Percentiles rank a stretch among this genome's conserved stretches.
Conservation (phyloP, 2,888 invertebrate genomes). For the Euplexia lucipara region DNA sequence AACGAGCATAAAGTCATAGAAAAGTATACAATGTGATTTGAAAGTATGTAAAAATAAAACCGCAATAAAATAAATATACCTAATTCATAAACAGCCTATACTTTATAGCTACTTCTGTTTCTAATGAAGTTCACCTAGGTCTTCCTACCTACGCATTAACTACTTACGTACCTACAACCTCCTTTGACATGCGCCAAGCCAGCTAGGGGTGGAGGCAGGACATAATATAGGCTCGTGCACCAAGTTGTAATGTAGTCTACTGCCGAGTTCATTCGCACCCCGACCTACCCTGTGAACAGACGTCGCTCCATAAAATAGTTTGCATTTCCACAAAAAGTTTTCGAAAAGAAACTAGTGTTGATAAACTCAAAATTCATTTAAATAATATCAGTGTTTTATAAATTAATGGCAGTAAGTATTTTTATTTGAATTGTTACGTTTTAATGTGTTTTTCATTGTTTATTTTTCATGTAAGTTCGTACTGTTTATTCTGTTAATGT, state of each 20-base stretch:
- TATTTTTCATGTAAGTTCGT: background rate
- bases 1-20: background rate
- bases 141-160: conserved; percentile 61
- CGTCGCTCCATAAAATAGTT: conserved; percentile 64
- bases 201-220: conserved; percentile 74
- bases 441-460: background rate
- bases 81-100: conserved; percentile 32
- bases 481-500: background rate
- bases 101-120: conserved; percentile 19
- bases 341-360: conserved; percentile 20
- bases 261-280: conserved; percentile 79
- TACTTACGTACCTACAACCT: conserved; percentile 45
- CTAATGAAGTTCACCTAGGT: conserved; percentile 60
- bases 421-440: conserved; percentile 11
- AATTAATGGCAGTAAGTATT: conserved; percentile 56
- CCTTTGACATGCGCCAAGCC: conserved; percentile 72
- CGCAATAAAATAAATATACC: background rate
- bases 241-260: conserved; percentile 74
- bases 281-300: conserved; percentile 73
- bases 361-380: conserved; percentile 25
- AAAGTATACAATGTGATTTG: background rate
- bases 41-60: background rate
- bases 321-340: conserved; percentile 37
- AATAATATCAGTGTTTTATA: conserved; percentile 32
- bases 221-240: conserved; percentile 70